Evolutionary conservation across 2,888 invertebrate species (phyloP), one percentile per base, ranked within the genome.

Genomic region (Drosophila nigricruria): DNA sequence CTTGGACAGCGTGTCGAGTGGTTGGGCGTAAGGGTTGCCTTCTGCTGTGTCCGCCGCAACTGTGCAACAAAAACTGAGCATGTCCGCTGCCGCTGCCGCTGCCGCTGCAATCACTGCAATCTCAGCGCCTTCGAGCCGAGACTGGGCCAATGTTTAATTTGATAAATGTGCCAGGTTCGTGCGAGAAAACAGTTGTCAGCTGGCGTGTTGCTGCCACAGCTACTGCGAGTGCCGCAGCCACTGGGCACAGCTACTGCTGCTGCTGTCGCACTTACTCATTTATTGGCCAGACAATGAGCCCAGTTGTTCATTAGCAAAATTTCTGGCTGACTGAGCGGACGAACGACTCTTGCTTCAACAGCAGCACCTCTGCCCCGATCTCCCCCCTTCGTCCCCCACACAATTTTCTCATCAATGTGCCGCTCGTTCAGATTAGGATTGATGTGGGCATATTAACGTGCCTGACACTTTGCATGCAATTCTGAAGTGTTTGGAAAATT

Each of bases 131-230:
- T 69, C 56, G 25, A 52, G 34, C 32, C 34, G 56, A 40, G 43
- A 64, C 76, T 71, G 67, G 53, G 65, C 62, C 65, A 81, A 68
- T 69, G 86, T 82, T 83, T 86, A 88, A 88, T 84, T 88, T 84
- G 84, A 88, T 86, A 84, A 84, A 84, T 84, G 87, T 71, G 65
- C 66, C 75, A 69, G 71, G 81, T 78, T 83, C 84, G 84, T 86
- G 84, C 81, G 62, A 81, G 87, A 86, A 81, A 82, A 86, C 87
- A 83, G 87, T 81, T 84, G 87, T 79, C 83, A 81, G 73, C 69
- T 87, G 82, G 69, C 79, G 34, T 50, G 57, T 43, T 57, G 60
- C 23, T 54, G 30, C 66, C 40, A 20, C 25, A 18, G 20, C 25
- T n/a, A 47, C 38, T 49, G 38, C 36, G 0, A 40, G 32, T 12